Conservation (phyloP, 2,113 vertebrate genomes). For the Helogale parvula region DNA sequence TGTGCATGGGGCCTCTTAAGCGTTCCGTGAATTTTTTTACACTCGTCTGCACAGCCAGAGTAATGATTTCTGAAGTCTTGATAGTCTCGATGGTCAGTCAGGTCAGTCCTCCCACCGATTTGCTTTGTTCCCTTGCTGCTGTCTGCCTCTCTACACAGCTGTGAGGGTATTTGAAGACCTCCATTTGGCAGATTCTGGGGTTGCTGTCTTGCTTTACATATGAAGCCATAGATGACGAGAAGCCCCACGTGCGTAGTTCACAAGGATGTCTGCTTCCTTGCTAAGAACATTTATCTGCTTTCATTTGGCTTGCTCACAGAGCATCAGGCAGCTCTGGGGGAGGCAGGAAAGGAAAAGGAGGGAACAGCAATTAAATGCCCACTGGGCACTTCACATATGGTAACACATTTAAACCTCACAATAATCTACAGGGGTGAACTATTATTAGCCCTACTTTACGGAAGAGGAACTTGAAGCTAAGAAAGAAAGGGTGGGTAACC, state of each 20-base stretch:
- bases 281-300: neutral
- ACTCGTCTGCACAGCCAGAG: neutral
- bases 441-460: neutral
- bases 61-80: neutral
- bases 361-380: neutral
- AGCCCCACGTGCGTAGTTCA: accelerated
- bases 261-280: neutral
- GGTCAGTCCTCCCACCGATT: neutral
- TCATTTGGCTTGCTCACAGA: neutral
- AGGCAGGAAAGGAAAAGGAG: neutral
- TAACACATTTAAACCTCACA: neutral
- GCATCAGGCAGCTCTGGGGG: neutral
- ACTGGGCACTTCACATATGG: neutral
- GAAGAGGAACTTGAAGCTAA: neutral
- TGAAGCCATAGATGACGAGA: neutral
- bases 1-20: neutral
- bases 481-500: neutral
- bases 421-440: neutral
- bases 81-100: neutral
- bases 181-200: neutral
- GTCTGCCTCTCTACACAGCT: neutral
- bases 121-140: neutral
- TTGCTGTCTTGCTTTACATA: neutral
- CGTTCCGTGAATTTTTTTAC: neutral
- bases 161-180: neutral